These are phyloP conservation scores for Phytoseiulus persimilis DNA, from an alignment of 2,888 invertebrate species.

Conservation along the genomic window DNA sequence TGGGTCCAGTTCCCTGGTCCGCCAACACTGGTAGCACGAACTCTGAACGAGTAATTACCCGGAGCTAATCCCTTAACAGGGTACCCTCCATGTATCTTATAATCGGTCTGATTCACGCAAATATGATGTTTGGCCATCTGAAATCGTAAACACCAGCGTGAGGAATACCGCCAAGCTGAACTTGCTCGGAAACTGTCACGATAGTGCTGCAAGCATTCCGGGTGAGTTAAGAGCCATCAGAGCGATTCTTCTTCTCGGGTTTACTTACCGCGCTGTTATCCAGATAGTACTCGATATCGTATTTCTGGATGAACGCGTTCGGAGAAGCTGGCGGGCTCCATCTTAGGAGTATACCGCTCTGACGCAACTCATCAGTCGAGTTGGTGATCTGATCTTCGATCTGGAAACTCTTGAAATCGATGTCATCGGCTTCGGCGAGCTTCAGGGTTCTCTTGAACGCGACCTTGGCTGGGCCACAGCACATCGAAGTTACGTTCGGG, in stretches of 20 bases:
- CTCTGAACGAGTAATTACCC: constrained; percentile 59
- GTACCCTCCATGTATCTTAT: constrained; percentile 42
- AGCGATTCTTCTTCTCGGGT: background rate
- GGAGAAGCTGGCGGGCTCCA: constrained; percentile 76
- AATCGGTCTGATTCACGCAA: constrained; percentile 61
- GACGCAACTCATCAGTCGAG: constrained; percentile 53
- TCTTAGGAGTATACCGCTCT: constrained; percentile 57
- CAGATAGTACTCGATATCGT: constrained; percentile 62
- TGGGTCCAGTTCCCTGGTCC: constrained; percentile 52
- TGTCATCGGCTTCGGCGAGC: constrained; percentile 58
- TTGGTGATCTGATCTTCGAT: constrained; percentile 51
- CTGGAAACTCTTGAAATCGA: constrained; percentile 53
- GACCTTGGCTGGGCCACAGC: background rate
- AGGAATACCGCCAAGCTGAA: too few relatives aligned
- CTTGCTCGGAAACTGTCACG: too few relatives aligned
- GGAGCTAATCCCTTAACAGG: constrained; percentile 43
- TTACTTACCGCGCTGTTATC: constrained; percentile 59
- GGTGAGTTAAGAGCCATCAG: too few relatives aligned
- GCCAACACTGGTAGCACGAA: constrained; percentile 69
- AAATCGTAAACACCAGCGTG: constrained; percentile 37
- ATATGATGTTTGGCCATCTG: constrained; percentile 45
- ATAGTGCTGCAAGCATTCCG: too few relatives aligned
- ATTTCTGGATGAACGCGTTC: constrained; percentile 78
- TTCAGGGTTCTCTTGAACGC: background rate
- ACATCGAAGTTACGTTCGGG: constrained; percentile 31